phyloP scores from a whole-genome alignment of 2,888 invertebrate genomes.

The Linyphia triangularis region DNA sequence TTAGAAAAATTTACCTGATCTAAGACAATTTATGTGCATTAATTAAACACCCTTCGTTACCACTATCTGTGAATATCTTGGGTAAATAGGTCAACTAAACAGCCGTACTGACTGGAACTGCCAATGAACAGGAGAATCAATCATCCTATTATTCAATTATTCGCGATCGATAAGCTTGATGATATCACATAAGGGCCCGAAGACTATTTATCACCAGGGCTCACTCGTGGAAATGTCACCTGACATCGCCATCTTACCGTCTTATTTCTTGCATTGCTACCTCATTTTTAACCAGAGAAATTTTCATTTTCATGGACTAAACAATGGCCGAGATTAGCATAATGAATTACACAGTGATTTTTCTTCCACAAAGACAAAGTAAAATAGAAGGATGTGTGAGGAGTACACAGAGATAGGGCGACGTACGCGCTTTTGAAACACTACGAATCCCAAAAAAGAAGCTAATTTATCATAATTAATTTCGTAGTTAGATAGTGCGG shows the following conservation, averaged over 20 bases:
- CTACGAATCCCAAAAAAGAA: background rate
- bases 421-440: background rate
- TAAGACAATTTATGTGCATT: too few species aligned
- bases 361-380: background rate
- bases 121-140: constrained; percentile 18
- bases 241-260: background rate
- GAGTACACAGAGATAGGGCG: background rate
- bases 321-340: background rate
- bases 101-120: background rate
- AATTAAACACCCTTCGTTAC: too few species aligned
- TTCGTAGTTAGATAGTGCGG: background rate
- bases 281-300: background rate
- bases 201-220: background rate
- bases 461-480: background rate
- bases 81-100: background rate
- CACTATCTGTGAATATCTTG: background rate
- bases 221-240: background rate
- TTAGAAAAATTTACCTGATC: too few species aligned
- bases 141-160: constrained; percentile 50
- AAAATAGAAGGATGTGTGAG: too few species aligned
- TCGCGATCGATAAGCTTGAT: constrained; percentile 30
- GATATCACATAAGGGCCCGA: constrained; percentile 15
- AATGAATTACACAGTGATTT: background rate
- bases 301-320: background rate
- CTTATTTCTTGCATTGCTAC: background rate